Base-by-base conservation (phyloP, 1,140 invertebrate species). In the Charaxes varanes region DNA sequence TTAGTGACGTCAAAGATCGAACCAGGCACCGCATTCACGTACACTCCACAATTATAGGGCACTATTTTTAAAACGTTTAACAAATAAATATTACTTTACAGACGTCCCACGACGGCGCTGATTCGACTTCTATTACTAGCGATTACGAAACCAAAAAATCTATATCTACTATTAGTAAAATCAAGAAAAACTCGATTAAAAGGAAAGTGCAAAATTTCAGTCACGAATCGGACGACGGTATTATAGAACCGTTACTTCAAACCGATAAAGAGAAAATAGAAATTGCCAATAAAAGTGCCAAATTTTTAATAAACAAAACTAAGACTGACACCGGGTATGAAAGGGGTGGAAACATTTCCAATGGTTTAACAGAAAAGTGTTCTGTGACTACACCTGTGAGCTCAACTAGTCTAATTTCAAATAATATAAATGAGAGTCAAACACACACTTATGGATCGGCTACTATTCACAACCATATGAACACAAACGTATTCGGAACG, bases 241-340 rank as follows among this genome's bases (percentile, higher is more conserved):
- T 78, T 15, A 64, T 71, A 17, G 79, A 84, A 59, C 82, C 84
- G 2, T 55, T 85, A 11, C 55, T 85, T 13, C 63, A 78, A 51
- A 76, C 66, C 14, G 66, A 73, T 22, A 67, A 63, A 45, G 65
- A 77, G 23, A 70, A 67, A 47, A 32, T 43, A 15, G 69, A 72
- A 42, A 53, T 37, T 41, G 27, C 42, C 31, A 70, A 54, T 47
- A 63, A 51, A 68, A 74, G 71, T 82, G 78, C 76, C 69, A 82
- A 80, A 68, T 61, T 53, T 55, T 47, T 68, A 34, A 31, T 70
- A 34, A 53, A 66, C 28, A 77, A 77, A 69, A 43, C 58, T 14
- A 82, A 82, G 67, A 74, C 69, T 71, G 74, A 79, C 41, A 45
- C 48, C 23, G 48, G 30, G 31, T 55, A 30, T 47, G 62, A 68